These are phyloP conservation scores for Copidosoma aretas DNA, from an alignment of 2,888 invertebrate genomes.

Conservation along the genomic window DNA sequence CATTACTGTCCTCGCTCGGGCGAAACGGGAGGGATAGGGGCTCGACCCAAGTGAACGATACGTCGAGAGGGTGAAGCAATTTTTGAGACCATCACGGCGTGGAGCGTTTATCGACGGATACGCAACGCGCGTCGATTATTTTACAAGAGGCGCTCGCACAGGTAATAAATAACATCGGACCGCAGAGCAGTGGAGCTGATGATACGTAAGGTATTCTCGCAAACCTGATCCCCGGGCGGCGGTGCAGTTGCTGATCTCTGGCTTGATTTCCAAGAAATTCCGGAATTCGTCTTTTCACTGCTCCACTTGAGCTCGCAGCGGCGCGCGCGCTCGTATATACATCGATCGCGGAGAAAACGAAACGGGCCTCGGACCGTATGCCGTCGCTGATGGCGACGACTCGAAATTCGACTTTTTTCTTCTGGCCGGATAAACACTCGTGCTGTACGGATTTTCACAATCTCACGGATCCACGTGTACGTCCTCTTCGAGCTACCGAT, in stretches of 20 bases:
- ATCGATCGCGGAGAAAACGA: slow-evolving; percentile 38
- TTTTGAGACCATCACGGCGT: too few species aligned
- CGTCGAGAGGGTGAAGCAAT: too few species aligned
- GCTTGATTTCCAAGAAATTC: slow-evolving; percentile 41
- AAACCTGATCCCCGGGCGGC: neutral
- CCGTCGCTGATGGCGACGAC: neutral
- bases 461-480: neutral
- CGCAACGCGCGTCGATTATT: too few species aligned
- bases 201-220: too few species aligned
- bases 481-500: neutral
- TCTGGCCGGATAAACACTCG: slow-evolving; percentile 24
- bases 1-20: too few species aligned
- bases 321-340: neutral
- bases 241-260: slow-evolving; percentile 7
- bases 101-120: too few species aligned
- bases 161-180: too few species aligned
- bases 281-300: slow-evolving; percentile 44
- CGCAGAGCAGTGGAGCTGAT: too few species aligned
- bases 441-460: neutral
- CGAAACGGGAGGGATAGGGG: too few species aligned
- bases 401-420: too few species aligned
- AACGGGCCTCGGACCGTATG: slow-evolving; percentile 14
- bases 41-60: too few species aligned
- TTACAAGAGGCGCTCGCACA: too few species aligned
- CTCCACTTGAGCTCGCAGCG: slow-evolving; percentile 39